phyloP scores from a whole-genome alignment of 2,113 vertebrate species.

The Serranochromis macrocephalus region DNA sequence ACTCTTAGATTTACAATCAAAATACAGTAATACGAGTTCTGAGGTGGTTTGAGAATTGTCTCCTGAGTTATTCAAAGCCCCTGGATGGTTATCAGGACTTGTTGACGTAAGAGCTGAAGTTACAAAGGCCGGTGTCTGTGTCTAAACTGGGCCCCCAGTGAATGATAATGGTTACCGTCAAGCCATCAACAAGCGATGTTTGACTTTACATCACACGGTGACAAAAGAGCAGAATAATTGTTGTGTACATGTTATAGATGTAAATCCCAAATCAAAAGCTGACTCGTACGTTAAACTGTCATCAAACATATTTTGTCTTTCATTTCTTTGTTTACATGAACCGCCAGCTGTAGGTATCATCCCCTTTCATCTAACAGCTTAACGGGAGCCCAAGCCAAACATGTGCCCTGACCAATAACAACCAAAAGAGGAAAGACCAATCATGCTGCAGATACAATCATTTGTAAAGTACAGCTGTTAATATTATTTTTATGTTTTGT shows the following conservation, averaged over 20 bases:
- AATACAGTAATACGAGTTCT: neutral
- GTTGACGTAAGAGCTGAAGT: conserved; percentile 32
- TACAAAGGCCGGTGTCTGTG: conserved; percentile 34
- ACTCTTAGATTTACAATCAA: neutral
- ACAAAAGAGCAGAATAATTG: conserved; percentile 39
- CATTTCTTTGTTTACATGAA: conserved; percentile 38
- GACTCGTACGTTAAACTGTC: conserved; percentile 6
- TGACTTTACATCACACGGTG: conserved; percentile 35
- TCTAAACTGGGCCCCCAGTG: conserved; percentile 22
- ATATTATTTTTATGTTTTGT: neutral
- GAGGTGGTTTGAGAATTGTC: neutral
- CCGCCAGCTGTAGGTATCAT: neutral
- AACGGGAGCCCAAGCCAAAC: neutral
- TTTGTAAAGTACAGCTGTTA: neutral
- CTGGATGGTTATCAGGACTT: conserved; percentile 16
- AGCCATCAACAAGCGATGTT: conserved; percentile 45
- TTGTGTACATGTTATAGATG: conserved; percentile 14
- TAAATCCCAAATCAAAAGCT: conserved; percentile 33
- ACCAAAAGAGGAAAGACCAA: neutral
- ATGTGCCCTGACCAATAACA: neutral
- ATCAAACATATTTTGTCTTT: conserved; percentile 32
- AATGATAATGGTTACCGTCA: conserved; percentile 6
- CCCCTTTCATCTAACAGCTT: neutral
- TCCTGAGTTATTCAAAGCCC: conserved; percentile 34
- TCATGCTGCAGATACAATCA: neutral